These are phyloP conservation scores for Nanorana parkeri DNA, from an alignment of 2,113 vertebrate species.

Conservation along the genomic window DNA sequence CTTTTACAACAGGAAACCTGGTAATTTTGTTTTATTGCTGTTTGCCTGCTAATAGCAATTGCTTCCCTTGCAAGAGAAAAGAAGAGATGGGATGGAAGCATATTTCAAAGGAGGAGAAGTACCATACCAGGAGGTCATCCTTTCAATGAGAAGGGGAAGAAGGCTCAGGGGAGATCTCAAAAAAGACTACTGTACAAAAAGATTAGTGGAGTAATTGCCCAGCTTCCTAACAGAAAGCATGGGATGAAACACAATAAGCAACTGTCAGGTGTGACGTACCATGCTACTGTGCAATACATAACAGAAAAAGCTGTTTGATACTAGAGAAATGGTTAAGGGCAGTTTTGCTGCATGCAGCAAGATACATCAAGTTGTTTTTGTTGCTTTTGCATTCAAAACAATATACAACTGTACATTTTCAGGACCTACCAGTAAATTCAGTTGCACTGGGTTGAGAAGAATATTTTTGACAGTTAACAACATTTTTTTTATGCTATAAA, in stretches of 20 bases:
- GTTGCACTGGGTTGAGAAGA: background rate
- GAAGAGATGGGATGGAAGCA: constrained; percentile 41
- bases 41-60: constrained; percentile 51
- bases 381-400: background rate
- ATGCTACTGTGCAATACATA: constrained; percentile 16
- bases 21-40: constrained; percentile 50
- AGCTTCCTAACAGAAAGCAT: constrained; percentile 10
- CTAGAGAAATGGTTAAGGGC: background rate
- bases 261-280: constrained; percentile 23
- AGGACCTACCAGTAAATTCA: background rate
- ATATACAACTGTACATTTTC: background rate
- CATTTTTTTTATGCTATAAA: too few species aligned
- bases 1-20: constrained; percentile 55
- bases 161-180: constrained; percentile 41
- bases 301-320: background rate
- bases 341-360: background rate
- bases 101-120: constrained; percentile 44
- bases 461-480: too few species aligned
- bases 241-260: constrained; percentile 19
- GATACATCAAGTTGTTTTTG: background rate
- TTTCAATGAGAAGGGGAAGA: constrained; percentile 6
- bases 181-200: constrained; percentile 46
- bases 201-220: constrained; percentile 36
- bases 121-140: constrained; percentile 43
- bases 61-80: constrained; percentile 38